Conservation (phyloP, 1,140 invertebrate species). For the Aphaenogaster ashmeadi region DNA sequence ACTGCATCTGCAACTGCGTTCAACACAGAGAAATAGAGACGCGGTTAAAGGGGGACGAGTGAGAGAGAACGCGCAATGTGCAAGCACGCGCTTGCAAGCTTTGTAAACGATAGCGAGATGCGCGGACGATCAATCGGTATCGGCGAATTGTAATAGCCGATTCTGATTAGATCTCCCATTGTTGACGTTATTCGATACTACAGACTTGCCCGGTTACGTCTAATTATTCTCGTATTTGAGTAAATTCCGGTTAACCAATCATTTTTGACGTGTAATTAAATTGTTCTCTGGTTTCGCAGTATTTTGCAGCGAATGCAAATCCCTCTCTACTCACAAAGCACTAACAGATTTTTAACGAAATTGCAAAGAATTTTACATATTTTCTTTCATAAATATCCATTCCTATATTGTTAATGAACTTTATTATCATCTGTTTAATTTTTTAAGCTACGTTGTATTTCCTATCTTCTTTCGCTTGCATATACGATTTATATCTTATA, state of each 20-base stretch:
- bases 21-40: conserved; percentile 71
- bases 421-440: background rate
- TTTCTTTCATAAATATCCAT: background rate
- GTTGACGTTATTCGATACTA: conserved; percentile 76
- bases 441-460: background rate
- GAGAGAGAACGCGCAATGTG: conserved; percentile 42
- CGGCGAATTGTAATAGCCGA: conserved; percentile 77
- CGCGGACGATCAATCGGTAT: conserved; percentile 73
- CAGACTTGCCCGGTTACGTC: conserved; percentile 73
- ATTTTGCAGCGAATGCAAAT: conserved; percentile 31
- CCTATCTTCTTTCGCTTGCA: background rate
- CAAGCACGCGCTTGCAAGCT: conserved; percentile 77
- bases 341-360: background rate
- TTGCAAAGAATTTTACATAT: background rate
- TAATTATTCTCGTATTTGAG: conserved; percentile 70
- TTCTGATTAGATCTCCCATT: conserved; percentile 79
- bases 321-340: background rate
- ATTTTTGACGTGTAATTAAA: conserved; percentile 71
- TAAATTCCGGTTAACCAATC: conserved; percentile 55
- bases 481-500: background rate
- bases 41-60: conserved; percentile 45
- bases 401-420: background rate
- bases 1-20: conserved; percentile 70
- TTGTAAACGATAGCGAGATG: conserved; percentile 77
- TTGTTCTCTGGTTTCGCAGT: conserved; percentile 34